Evolutionary conservation across 1,140 invertebrate species (phyloP).

Genomic region (Scaptodrosophila lebanonensis): DNA sequence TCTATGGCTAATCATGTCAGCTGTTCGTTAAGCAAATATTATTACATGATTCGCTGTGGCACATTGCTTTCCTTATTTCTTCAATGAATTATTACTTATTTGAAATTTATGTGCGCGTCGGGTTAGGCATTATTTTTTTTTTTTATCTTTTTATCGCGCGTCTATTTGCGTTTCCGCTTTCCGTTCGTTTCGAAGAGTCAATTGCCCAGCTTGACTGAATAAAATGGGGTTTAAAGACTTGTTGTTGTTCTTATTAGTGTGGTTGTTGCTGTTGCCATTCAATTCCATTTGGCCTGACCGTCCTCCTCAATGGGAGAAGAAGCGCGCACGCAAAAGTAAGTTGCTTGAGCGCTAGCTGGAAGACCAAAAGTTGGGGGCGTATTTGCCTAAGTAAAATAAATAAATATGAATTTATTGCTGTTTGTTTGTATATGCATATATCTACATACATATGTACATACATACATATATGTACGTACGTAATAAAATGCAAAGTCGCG

Average conservation of each 20-base stretch:
- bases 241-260: too few relatives aligned
- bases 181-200: constrained; percentile 45
- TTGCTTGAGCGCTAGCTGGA: constrained; percentile 22
- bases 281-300: too few relatives aligned
- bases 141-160: constrained; percentile 51
- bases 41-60: constrained; percentile 59
- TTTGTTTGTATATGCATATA: constrained; percentile 36
- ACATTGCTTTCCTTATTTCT: constrained; percentile 31
- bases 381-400: constrained; percentile 74
- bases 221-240: too few relatives aligned
- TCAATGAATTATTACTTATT: constrained; percentile 74
- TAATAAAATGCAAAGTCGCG: constrained; percentile 20
- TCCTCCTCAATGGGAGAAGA: constrained; percentile 38
- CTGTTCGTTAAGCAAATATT: constrained; percentile 70
- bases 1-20: constrained; percentile 58
- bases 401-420: constrained; percentile 73
- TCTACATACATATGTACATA: constrained; percentile 11
- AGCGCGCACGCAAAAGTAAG: too few relatives aligned
- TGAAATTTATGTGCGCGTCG: constrained; percentile 69
- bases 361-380: constrained; percentile 57
- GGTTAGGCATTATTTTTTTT: constrained; percentile 35
- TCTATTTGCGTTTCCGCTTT: constrained; percentile 72
- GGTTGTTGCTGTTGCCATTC: constrained; percentile 46
- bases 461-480: constrained; percentile 14
- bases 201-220: too few relatives aligned